Conservation (phyloP, 2,797 vertebrate genomes). For the Enteromius afrohamiltoni region DNA sequence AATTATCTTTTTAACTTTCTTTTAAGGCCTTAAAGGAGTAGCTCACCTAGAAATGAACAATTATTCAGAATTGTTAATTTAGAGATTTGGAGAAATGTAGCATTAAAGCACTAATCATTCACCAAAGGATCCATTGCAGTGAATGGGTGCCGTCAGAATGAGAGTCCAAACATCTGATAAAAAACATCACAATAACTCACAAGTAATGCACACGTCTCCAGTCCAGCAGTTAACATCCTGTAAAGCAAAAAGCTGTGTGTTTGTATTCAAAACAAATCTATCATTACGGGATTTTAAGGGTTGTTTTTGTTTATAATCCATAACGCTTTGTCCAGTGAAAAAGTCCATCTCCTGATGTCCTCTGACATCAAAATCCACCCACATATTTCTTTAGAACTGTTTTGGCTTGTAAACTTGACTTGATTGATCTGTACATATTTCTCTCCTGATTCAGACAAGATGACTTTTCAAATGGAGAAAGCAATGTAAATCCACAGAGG, state of each 20-base stretch:
- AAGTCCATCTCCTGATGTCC: not conserved
- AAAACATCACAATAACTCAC: not conserved
- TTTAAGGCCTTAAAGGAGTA: not conserved
- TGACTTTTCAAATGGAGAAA: not conserved
- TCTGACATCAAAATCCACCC: not conserved
- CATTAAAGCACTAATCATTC: not conserved
- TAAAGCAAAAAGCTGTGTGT: not conserved
- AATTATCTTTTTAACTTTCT: not conserved
- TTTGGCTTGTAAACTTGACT: not conserved
- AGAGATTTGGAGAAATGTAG: not conserved
- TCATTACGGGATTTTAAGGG: not conserved
- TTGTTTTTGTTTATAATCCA: not conserved
- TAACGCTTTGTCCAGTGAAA: not conserved
- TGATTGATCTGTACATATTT: not conserved
- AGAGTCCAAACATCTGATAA: not conserved
- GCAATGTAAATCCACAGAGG: not conserved
- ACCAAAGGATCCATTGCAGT: not conserved
- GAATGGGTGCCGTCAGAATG: slow-evolving; percentile 2
- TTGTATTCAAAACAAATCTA: not conserved
- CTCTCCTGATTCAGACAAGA: not conserved
- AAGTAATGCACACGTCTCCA: not conserved
- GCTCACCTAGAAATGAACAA: not conserved
- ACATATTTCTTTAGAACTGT: not conserved
- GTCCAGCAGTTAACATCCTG: not conserved
- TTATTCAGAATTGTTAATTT: not conserved